A percentile compares a stretch with the other conserved stretches of the same genome.
Conservation (phyloP, 2,888 invertebrate species). For the Entomobrya proxima region DNA sequence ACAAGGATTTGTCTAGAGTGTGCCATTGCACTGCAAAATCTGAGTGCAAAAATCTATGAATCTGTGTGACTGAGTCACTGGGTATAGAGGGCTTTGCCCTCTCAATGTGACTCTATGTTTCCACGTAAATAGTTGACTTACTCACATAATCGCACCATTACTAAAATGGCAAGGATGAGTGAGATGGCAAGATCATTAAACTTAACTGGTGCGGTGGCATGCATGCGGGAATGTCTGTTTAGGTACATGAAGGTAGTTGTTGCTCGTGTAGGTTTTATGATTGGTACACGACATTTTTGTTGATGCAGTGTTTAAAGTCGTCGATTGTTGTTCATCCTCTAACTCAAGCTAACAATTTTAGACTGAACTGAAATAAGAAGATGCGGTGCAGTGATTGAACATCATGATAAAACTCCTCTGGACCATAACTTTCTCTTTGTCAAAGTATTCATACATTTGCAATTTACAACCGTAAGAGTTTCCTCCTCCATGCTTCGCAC, state of each 20-base stretch:
- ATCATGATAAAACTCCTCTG: background rate
- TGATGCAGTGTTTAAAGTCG: too few species aligned
- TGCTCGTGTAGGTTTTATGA: too few species aligned
- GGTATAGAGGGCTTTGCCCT: conserved; percentile 69
- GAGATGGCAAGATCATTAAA: conserved; percentile 39
- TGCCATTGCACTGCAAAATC: conserved; percentile 32
- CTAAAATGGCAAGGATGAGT: conserved; percentile 48
- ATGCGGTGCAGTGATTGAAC: too few species aligned
- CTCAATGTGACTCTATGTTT: conserved; percentile 7
- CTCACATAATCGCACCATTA: conserved; percentile 65
- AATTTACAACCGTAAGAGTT: background rate
- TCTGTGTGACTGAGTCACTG: conserved; percentile 66
- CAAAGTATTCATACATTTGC: background rate
- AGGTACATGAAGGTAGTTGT: too few species aligned
- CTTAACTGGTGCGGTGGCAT: conserved; percentile 3
- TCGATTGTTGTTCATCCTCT: too few species aligned
- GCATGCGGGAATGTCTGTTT: too few species aligned
- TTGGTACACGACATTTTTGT: too few species aligned
- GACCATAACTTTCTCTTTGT: conserved; percentile 26
- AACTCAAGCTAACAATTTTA: too few species aligned
- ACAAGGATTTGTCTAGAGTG: conserved; percentile 50
- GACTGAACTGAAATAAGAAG: too few species aligned
- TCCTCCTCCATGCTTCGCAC: background rate
- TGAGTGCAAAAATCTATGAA: conserved; percentile 31
- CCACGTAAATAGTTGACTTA: conserved; percentile 28